Evolutionary conservation across 2,888 invertebrate genomes (phyloP), one percentile per base, ranked within the genome.

Genomic region (Hydriomena furcata): DNA sequence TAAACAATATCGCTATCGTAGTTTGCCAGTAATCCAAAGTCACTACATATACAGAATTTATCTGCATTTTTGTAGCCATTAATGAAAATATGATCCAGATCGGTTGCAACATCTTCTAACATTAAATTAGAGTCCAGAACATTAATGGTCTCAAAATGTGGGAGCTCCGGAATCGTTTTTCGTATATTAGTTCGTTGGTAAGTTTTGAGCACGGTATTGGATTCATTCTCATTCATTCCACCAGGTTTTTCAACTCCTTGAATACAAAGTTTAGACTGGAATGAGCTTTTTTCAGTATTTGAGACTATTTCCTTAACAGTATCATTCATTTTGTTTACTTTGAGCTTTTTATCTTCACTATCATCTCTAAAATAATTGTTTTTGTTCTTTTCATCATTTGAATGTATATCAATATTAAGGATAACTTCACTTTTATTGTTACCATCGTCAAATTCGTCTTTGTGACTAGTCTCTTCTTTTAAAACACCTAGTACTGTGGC

Each of bases 221-320:
- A 32, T 28, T 32, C 31, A 13, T 21, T 11, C 11, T 31, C 28
- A 48, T 47, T 37, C 7, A 38, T 52, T 34, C 85, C 84, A 70
- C 84, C 87, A 45, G 86, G 85, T 58, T 83, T 83, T 69, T 85
- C 85, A 6, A 82, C 82, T 28, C 83, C 84, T 65, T 84, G 82
- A 48, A 77, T 73, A 60, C 67, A 74, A 51, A 79, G 64, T 65
- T 84, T 84, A 1, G 80, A 76, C 55, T 72, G 71, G 21, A 55
- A 65, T 20, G 52, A 58, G 44, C 57, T 64, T 7, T 40, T 32
- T 41, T 60, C 56, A 5, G 54, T 34, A 37, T 35, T 51, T 43
- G 37, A 41, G 28, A 41, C 42, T 35, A 20, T 37, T 31, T 55
- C 44, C 41, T 45, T 25, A 7, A 32, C 52, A 34, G 52, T 37